phyloP scores from a whole-genome alignment of 2,113 vertebrate genomes.

The Ammodytes dubius region DNA sequence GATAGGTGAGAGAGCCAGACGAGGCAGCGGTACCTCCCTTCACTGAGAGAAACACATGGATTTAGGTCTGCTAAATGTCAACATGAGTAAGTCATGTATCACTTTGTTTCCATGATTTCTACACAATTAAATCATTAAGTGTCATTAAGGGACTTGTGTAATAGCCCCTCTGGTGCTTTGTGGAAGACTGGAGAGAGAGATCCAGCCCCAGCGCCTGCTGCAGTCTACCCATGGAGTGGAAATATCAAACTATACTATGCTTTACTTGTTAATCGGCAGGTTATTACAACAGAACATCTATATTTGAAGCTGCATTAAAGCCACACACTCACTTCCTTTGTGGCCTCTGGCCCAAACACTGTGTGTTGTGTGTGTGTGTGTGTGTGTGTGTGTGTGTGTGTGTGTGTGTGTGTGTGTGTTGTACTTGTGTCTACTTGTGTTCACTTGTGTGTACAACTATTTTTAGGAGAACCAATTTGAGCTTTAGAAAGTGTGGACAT shows the following conservation, averaged over 20 bases:
- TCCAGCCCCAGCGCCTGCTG: slow-evolving; percentile 32
- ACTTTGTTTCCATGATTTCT: slow-evolving; percentile 81
- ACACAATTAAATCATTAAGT: slow-evolving; percentile 83
- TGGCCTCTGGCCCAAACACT: slow-evolving; percentile 18
- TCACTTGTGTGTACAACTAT: no score
- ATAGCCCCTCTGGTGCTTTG: slow-evolving; percentile 69
- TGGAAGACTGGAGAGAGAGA: slow-evolving; percentile 31
- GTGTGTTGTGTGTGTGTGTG: not conserved
- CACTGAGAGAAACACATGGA: slow-evolving; percentile 69
- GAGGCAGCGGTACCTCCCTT: slow-evolving; percentile 15
- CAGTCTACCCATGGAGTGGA: slow-evolving; percentile 16
- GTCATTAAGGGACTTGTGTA: slow-evolving; percentile 81
- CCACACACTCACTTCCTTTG: slow-evolving; percentile 36
- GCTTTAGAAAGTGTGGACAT: no score
- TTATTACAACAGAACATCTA: slow-evolving; percentile 56
- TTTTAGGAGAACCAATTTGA: no score
- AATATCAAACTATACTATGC: slow-evolving; percentile 26
- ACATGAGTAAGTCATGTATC: slow-evolving; percentile 78
- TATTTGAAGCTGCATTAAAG: slow-evolving; percentile 42
- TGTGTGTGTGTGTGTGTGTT: no score
- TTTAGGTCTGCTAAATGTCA: slow-evolving; percentile 78
- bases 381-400: no score
- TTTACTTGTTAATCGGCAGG: slow-evolving; percentile 53
- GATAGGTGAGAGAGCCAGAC: slow-evolving; percentile 34
- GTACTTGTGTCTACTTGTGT: no score